Conservation (phyloP, 1,140 invertebrate genomes). For the Papilio helenus region DNA sequence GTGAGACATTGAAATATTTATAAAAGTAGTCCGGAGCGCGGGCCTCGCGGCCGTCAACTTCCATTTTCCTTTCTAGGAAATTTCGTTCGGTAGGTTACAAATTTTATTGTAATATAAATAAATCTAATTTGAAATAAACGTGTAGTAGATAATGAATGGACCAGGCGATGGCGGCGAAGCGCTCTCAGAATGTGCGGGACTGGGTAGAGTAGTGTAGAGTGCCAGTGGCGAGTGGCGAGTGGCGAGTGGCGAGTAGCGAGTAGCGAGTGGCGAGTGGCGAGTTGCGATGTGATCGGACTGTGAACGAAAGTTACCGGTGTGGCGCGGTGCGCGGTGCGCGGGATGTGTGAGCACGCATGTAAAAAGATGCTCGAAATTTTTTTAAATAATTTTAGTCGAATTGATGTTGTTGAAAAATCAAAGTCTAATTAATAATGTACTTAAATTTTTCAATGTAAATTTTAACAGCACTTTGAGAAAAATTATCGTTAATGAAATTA, state of each 20-base stretch:
- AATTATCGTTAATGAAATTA: constrained; percentile 76
- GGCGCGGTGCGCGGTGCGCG: constrained; percentile 66
- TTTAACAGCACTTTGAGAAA: constrained; percentile 75
- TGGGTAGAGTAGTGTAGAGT: constrained; percentile 37
- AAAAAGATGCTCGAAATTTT: constrained; percentile 76
- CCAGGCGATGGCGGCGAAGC: constrained; percentile 73
- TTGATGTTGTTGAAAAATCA: constrained; percentile 82
- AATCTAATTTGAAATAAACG: constrained; percentile 66
- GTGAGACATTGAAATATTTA: constrained; percentile 30
- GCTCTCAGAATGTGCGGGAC: constrained; percentile 80
- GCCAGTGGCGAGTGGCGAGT: not conserved
- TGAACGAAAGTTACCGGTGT: constrained; percentile 75
- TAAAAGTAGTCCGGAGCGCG: constrained; percentile 29
- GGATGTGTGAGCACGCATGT: constrained; percentile 81
- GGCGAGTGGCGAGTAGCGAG: constrained; percentile 41
- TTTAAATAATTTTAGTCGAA: constrained; percentile 78
- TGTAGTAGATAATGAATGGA: constrained; percentile 78
- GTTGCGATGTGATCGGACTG: constrained; percentile 55
- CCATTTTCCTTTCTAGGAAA: constrained; percentile 78
- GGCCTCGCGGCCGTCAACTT: constrained; percentile 45
- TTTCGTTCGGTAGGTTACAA: constrained; percentile 81
- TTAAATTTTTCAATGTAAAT: constrained; percentile 82
- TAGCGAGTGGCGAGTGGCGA: not conserved
- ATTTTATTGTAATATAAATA: constrained; percentile 82
- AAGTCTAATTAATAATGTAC: constrained; percentile 81